These are phyloP conservation scores for Monochamus alternatus DNA, from an alignment of 2,888 invertebrate genomes.

Conservation along the genomic window DNA sequence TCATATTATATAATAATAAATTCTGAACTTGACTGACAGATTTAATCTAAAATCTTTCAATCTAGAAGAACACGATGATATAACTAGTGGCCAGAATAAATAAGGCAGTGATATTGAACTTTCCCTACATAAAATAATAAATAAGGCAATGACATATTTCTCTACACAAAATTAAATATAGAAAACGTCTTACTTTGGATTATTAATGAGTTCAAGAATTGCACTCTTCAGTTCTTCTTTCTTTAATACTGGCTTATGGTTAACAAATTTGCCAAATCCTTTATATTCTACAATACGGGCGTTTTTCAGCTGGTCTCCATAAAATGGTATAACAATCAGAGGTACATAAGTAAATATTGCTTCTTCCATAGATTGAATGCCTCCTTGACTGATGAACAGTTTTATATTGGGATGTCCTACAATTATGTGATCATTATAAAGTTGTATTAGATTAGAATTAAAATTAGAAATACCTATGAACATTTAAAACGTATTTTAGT, in stretches of 20 bases:
- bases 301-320: constrained; percentile 62
- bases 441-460: too few species aligned
- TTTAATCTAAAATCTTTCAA: neutral
- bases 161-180: neutral
- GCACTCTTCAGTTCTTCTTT: constrained; percentile 55
- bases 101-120: neutral
- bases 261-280: constrained; percentile 52
- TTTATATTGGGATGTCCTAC: constrained; percentile 47
- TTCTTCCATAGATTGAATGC: constrained; percentile 68
- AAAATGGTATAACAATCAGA: constrained; percentile 66
- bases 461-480: too few species aligned
- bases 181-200: constrained; percentile 56
- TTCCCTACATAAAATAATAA: neutral
- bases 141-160: neutral
- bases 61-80: neutral
- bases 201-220: constrained; percentile 59
- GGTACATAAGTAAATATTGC: constrained; percentile 67
- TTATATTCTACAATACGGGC: constrained; percentile 40
- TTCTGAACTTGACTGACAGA: neutral
- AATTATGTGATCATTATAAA: neutral
- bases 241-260: constrained; percentile 50
- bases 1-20: too few species aligned
- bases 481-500: too few species aligned
- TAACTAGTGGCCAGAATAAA: neutral
- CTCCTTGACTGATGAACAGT: constrained; percentile 47